Evolutionary conservation across 2,888 invertebrate species (phyloP).

Genomic region (Nesidiocoris tenuis): DNA sequence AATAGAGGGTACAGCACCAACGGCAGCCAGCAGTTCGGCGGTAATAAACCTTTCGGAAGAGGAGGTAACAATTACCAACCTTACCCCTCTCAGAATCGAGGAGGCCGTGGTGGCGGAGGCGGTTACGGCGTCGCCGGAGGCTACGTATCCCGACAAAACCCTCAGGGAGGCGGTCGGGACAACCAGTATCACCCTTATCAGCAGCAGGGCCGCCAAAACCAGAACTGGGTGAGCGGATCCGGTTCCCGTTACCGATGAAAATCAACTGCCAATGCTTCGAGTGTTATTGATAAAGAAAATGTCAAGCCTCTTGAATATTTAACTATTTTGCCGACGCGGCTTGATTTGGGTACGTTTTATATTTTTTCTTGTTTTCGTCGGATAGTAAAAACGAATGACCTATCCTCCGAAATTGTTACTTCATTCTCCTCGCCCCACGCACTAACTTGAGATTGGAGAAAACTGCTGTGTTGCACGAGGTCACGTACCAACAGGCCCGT

Average conservation of each 20-base stretch:
- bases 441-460: too few relatives aligned
- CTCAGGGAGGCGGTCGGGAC: not conserved
- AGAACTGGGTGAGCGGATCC: not conserved
- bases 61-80: not conserved
- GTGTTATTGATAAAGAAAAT: too few relatives aligned
- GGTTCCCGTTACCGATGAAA: not conserved
- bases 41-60: not conserved
- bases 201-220: not conserved
- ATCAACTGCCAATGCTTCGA: too few relatives aligned
- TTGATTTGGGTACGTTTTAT: too few relatives aligned
- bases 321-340: too few relatives aligned
- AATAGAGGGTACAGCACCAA: not conserved
- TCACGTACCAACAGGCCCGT: too few relatives aligned
- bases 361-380: too few relatives aligned
- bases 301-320: too few relatives aligned
- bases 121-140: constrained; percentile 2
- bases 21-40: not conserved
- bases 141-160: not conserved
- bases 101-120: not conserved
- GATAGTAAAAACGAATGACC: too few relatives aligned
- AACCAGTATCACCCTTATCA: not conserved
- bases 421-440: too few relatives aligned
- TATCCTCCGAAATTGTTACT: too few relatives aligned
- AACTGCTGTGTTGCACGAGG: too few relatives aligned
- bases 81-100: not conserved